Evolutionary conservation across 1,140 invertebrate genomes (phyloP).

Genomic region (Antheraea pernyi): DNA sequence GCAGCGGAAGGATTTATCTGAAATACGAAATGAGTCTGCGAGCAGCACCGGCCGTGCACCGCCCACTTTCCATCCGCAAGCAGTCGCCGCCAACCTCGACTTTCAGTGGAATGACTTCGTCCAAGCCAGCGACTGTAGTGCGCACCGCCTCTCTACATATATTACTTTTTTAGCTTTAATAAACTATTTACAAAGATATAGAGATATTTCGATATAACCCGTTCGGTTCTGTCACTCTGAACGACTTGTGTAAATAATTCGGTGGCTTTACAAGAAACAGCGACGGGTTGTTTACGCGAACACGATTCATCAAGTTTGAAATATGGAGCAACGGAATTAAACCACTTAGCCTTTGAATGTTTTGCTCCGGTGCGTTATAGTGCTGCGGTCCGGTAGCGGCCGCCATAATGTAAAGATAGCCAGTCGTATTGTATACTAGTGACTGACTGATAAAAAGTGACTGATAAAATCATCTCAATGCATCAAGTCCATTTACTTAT

Average conservation of each 20-base stretch:
- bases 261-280: neutral
- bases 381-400: too few relatives aligned
- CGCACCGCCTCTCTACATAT: slow-evolving; percentile 21
- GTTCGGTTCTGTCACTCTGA: neutral
- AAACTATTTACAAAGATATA: slow-evolving; percentile 56
- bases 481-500: too few relatives aligned
- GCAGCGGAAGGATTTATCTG: slow-evolving; percentile 37
- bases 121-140: slow-evolving; percentile 20
- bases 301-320: neutral
- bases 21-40: neutral
- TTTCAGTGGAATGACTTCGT: slow-evolving; percentile 49
- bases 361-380: neutral
- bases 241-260: neutral
- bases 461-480: too few relatives aligned
- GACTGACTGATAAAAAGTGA: too few relatives aligned
- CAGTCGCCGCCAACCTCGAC: slow-evolving; percentile 35
- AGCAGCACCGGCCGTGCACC: neutral
- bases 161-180: slow-evolving; percentile 52
- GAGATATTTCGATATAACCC: slow-evolving; percentile 23
- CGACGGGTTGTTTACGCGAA: neutral
- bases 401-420: neutral
- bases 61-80: slow-evolving; percentile 31
- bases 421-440: neutral
- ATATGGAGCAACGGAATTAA: neutral
- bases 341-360: neutral